These are phyloP conservation scores for Brachionus asplanchnoidis DNA, from an alignment of 1,140 invertebrate genomes.

Conservation along the genomic window DNA sequence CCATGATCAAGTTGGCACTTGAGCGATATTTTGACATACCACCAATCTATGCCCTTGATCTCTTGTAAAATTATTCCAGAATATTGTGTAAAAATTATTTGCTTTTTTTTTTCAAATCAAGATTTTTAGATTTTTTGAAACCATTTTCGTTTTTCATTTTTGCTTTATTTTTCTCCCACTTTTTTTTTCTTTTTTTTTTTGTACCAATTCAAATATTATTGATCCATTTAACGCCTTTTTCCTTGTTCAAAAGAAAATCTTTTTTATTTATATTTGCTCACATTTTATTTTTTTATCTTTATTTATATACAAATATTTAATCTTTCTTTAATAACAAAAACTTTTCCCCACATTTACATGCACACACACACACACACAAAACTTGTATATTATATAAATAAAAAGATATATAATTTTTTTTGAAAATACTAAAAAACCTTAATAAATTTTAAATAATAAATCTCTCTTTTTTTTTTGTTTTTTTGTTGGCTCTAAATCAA, in stretches of 20 bases:
- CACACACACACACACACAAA: neutral
- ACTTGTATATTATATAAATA: neutral
- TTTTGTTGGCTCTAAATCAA: neutral
- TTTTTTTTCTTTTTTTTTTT: neutral
- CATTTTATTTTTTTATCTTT: conserved; percentile 6
- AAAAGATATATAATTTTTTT: neutral
- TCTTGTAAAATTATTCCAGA: neutral
- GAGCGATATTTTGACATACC: neutral
- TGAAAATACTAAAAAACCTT: neutral
- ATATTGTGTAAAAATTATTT: neutral
- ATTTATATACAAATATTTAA: neutral
- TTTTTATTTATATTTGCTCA: neutral
- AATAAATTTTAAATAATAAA: neutral
- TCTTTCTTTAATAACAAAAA: neutral
- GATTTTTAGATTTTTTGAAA: neutral
- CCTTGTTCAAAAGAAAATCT: neutral
- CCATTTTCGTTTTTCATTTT: neutral
- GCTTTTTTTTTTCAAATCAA: neutral
- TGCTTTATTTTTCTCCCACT: neutral
- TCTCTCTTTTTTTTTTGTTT: neutral
- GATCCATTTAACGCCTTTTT: neutral
- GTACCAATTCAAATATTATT: neutral
- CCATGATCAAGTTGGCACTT: neutral
- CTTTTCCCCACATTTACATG: neutral
- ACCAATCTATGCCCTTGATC: neutral